These are phyloP conservation scores for Aproaerema taeniolella DNA, from an alignment of 2,888 invertebrate species.

Conservation along the genomic window DNA sequence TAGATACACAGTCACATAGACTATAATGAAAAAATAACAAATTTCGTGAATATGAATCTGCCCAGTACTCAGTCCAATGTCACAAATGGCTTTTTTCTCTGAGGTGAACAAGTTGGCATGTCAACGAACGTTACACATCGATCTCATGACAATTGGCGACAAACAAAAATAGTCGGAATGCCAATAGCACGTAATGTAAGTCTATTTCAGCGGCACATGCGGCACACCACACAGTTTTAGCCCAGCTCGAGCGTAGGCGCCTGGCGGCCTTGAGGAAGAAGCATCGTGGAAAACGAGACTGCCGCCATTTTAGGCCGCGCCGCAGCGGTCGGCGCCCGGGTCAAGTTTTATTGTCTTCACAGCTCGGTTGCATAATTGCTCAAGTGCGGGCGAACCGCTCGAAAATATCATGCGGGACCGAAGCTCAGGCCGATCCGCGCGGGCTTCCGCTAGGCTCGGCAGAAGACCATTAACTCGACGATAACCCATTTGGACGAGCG, in stretches of 20 bases:
- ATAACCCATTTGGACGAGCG: conserved; percentile 65
- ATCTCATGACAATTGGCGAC: conserved; percentile 46
- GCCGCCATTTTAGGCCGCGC: conserved; percentile 72
- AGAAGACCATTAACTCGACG: conserved; percentile 66
- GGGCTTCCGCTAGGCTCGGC: conserved; percentile 40
- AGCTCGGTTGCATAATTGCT: conserved; percentile 63
- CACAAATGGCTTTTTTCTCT: conserved; percentile 42
- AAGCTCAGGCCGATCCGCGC: conserved; percentile 13
- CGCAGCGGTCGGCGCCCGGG: conserved; percentile 54
- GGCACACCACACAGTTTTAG: conserved; percentile 61
- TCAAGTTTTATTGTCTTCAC: conserved; percentile 73
- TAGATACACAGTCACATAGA: neutral
- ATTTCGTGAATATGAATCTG: conserved; percentile 22
- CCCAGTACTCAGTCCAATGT: too few relatives aligned
- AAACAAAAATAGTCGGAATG: conserved; percentile 64
- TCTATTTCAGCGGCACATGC: conserved; percentile 64
- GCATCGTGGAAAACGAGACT: conserved; percentile 65
- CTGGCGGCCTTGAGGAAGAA: conserved; percentile 61
- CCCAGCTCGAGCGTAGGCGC: conserved; percentile 70
- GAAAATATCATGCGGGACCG: conserved; percentile 51
- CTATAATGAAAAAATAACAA: conserved; percentile 17
- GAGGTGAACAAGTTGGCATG: conserved; percentile 38
- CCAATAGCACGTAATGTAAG: conserved; percentile 59
- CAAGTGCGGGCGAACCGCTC: conserved; percentile 41
- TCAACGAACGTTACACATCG: conserved; percentile 37